A percentile compares a stretch with the other conserved stretches of the same genome.
Evolutionary conservation across 2,797 vertebrate genomes (phyloP).

Genomic region (Epinephelus coioides): DNA sequence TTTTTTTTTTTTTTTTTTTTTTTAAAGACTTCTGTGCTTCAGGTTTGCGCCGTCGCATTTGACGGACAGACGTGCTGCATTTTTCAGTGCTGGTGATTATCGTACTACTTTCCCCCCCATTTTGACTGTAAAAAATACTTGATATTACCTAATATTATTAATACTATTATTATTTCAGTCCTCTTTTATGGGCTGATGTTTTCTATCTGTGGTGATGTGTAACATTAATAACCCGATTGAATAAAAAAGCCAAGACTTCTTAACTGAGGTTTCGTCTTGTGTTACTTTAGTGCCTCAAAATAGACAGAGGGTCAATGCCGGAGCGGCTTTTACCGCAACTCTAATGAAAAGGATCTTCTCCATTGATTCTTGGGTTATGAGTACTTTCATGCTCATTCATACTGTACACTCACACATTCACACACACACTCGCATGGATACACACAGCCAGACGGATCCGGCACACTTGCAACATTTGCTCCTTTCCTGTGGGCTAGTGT

Average conservation of each 20-base stretch:
- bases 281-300: conserved; percentile 36
- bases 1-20: conserved; percentile 55
- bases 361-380: conserved; percentile 65
- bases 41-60: conserved; percentile 55
- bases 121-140: conserved; percentile 78
- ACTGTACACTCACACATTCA: neutral
- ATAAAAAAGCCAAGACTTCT: conserved; percentile 75
- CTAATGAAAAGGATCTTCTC: conserved; percentile 72
- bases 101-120: conserved; percentile 53
- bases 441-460: conserved; percentile 36
- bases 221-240: conserved; percentile 77
- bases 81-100: conserved; percentile 73
- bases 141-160: conserved; percentile 73
- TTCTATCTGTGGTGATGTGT: conserved; percentile 83
- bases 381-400: conserved; percentile 41
- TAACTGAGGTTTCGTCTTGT: conserved; percentile 52
- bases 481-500: conserved; percentile 63
- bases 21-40: conserved; percentile 45
- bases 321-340: conserved; percentile 42
- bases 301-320: conserved; percentile 36
- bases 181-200: conserved; percentile 78
- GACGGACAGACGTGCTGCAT: conserved; percentile 64
- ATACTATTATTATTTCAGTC: conserved; percentile 69
- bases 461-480: conserved; percentile 58
- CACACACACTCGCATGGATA: conserved; percentile 12